Conservation (phyloP, 2,888 invertebrate genomes). For the Eurytoma californica region DNA sequence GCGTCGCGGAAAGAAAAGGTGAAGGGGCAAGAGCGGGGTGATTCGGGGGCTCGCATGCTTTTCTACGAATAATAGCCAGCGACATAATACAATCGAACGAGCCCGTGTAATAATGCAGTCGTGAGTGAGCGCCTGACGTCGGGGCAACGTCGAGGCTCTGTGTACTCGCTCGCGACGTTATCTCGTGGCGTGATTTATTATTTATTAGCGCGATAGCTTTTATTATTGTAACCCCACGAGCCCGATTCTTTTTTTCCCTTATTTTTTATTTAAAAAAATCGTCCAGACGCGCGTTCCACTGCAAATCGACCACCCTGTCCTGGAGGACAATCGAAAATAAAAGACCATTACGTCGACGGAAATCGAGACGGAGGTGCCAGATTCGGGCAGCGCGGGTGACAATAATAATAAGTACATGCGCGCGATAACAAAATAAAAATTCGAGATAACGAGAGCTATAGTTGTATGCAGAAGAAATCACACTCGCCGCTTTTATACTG, state of each 20-base stretch:
- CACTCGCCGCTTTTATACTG: conserved; percentile 50
- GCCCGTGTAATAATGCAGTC: conserved; percentile 25
- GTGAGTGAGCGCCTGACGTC: not conserved
- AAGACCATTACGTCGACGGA: not conserved
- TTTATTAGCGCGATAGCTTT: conserved; percentile 71
- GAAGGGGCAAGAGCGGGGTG: too few species aligned
- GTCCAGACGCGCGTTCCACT: conserved; percentile 45
- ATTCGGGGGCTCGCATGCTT: too few species aligned
- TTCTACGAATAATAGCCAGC: too few species aligned
- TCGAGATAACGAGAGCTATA: conserved; percentile 31
- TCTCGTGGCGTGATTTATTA: conserved; percentile 69
- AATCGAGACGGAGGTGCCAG: not conserved
- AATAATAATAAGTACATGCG: conserved; percentile 29
- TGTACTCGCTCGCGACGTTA: conserved; percentile 60
- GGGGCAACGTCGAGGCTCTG: conserved; percentile 35
- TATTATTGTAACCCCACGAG: conserved; percentile 69
- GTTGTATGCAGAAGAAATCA: conserved; percentile 55
- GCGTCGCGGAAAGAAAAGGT: too few species aligned
- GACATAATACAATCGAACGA: conserved; percentile 38
- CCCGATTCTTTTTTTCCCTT: too few species aligned
- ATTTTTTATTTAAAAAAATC: conserved; percentile 64
- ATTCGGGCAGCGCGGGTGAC: conserved; percentile 13
- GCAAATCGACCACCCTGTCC: not conserved
- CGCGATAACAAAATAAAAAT: conserved; percentile 51
- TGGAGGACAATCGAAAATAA: not conserved